A percentile compares a stretch with the other conserved stretches of the same genome.
Conservation (phyloP, 2,113 vertebrate genomes). For the Tupaia chinensis region DNA sequence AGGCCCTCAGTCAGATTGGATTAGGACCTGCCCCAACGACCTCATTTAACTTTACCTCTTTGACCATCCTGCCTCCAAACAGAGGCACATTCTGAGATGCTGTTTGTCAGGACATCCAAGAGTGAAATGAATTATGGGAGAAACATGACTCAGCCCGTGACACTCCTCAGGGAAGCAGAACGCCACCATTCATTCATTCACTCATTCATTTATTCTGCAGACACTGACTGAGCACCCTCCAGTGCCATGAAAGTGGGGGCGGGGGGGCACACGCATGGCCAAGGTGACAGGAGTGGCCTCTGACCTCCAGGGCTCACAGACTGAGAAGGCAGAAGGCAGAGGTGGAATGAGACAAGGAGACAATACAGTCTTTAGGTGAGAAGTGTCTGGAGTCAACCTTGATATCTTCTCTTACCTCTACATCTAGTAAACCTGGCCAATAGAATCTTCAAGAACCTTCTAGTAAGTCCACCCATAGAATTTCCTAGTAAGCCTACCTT, state of each 20-base stretch:
- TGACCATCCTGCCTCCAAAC: neutral
- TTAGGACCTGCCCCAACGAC: rapidly evolving
- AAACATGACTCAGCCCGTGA: rapidly evolving
- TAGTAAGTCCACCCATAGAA: too few relatives aligned
- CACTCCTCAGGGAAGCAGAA: too few relatives aligned
- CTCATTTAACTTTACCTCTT: neutral
- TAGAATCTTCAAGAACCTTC: neutral
- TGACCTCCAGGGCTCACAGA: too few relatives aligned
- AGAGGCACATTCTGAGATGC: neutral
- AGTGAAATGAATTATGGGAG: neutral
- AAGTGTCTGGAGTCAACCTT: rapidly evolving
- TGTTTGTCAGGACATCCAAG: neutral
- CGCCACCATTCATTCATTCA: rapidly evolving
- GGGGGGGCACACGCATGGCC: rapidly evolving
- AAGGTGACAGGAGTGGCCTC: neutral
- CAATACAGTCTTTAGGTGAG: rapidly evolving
- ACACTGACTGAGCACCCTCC: rapidly evolving
- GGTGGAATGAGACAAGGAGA: rapidly evolving
- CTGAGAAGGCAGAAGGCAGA: neutral
- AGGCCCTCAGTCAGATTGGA: neutral
- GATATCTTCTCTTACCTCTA: neutral
- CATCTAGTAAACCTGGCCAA: neutral
- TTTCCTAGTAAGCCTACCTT: neutral
- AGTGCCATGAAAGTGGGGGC: neutral
- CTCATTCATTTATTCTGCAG: rapidly evolving